Evolutionary conservation across 1,140 invertebrate genomes (phyloP), one percentile per base, ranked within the genome.

Genomic region (Hypothenemus hampei): DNA sequence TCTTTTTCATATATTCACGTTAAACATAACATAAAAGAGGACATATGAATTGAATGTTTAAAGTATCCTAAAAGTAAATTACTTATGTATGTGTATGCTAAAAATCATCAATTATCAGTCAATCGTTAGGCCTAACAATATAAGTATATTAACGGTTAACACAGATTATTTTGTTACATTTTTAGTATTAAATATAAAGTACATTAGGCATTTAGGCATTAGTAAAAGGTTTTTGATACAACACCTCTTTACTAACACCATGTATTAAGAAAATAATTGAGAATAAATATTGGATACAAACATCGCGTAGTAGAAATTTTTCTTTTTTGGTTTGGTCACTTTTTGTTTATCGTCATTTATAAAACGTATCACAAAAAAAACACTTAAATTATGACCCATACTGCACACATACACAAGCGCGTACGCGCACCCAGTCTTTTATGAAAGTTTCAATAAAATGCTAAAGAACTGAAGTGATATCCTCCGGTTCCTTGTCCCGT

Each of bases 401-500:
- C 8, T 39, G 10, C 7, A 18, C 36, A 19, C 36, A 31, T 8
- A 31, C 13, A 13, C 10, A 31, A 13, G 3, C 26, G 10, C 1
- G 26, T 13, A 31, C 10, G 13, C 10, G 13, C 3, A 31, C 26
- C 26, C 26, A 31, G 10, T 31, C 26, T 13, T 8, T 18, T 26
- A 18, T 18, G 10, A 15, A 45, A 2, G 8, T 15, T 3, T 19
- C 8, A n/a, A 20, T 13, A 18, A 36, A 49, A 13, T 47, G 20
- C 60, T 63, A 69, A 51, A 69, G 58, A 49, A 61, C 63, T 15
- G 67, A 69, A 48, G 63, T 69, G 13, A 59, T 55, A 37, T 69
- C 67, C 46, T 72, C 69, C 35, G 67, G 65, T 50, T 72, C 70
- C 50, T 72, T 72, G 7, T 63, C 60, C 3, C 65, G 63, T 7